phyloP scores from a whole-genome alignment of 2,888 invertebrate genomes.

The Xanthia icteritia region DNA sequence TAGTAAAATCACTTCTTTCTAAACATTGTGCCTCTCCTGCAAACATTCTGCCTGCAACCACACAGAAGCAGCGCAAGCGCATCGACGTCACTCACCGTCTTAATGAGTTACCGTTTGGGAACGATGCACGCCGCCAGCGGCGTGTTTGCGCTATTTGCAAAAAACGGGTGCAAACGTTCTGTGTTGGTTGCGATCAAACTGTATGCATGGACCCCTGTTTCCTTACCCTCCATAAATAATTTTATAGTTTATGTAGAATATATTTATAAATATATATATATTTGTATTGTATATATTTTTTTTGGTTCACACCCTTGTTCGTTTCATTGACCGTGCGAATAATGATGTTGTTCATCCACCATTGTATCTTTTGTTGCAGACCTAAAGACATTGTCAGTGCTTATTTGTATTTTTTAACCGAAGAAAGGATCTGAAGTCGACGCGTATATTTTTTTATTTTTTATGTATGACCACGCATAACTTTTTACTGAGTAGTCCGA shows the following conservation, averaged over 20 bases:
- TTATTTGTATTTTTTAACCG: not conserved
- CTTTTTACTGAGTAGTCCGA: too few species aligned
- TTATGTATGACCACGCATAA: too few species aligned
- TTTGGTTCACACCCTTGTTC: not conserved
- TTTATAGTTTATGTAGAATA: not conserved
- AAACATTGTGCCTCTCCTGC: not conserved
- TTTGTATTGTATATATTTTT: too few species aligned
- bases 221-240: not conserved
- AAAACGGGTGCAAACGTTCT: not conserved
- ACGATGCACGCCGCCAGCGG: too few species aligned
- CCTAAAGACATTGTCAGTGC: not conserved
- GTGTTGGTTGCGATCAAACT: not conserved
- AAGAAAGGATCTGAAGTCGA: too few species aligned
- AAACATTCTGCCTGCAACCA: not conserved
- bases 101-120: too few species aligned
- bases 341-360: not conserved
- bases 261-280: too few species aligned
- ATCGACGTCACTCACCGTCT: not conserved
- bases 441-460: too few species aligned
- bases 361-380: not conserved
- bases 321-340: constrained; percentile 8
- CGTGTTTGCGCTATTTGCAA: not conserved
- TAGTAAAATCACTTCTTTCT: not conserved
- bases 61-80: not conserved
- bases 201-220: not conserved